Base-by-base conservation (phyloP, 2,797 vertebrate species). In the Dipus sagitta region DNA sequence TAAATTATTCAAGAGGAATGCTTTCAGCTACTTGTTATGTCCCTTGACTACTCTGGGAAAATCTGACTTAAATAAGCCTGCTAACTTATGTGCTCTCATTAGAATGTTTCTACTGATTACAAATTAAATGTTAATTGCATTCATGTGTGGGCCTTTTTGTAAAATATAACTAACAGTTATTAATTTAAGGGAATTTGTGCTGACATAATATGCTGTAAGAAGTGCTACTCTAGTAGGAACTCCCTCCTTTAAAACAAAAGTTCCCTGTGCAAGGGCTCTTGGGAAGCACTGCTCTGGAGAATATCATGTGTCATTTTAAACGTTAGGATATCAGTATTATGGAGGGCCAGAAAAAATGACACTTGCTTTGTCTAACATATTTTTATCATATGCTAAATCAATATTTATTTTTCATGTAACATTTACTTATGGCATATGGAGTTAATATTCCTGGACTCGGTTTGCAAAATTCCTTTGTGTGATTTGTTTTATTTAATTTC, bases 1-100 rank as follows among this genome's bases (percentile, higher is more conserved):
- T 70, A 30, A 42, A 23, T 90, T 90, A 90, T 92, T 82, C 9
- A 90, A 88, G 71, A 85, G 78, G n/a, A 93, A 67, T 60, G 92
- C 65, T 88, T 86, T 91, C 87, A 82, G 32, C 11, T 74, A 62
- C 38, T 74, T 93, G 60, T 4, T 86, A 34, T 93, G 26, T 68
- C 10, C 21, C 38, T 81, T 1, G 14, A 60, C 85, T 93, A 52
- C 34, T 85, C 38, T 79, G 28, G 67, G 23, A 81, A 74, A 88
- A 92, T 78, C 23, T 68, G 15, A 90, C 18, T 90, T 42, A 52
- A 91, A 86, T 76, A 76, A 70, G 21, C 78, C 32, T 78, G 72
- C 17, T 65, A 54, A 77, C 1, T 77, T 34, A 13, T 42, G 28
- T 77, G 6, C 52, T 81, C 11, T 72, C 38, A 84, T 93, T 91